Evolutionary conservation across 2,113 vertebrate genomes (phyloP).

Genomic region (Chaetodon trifascialis): DNA sequence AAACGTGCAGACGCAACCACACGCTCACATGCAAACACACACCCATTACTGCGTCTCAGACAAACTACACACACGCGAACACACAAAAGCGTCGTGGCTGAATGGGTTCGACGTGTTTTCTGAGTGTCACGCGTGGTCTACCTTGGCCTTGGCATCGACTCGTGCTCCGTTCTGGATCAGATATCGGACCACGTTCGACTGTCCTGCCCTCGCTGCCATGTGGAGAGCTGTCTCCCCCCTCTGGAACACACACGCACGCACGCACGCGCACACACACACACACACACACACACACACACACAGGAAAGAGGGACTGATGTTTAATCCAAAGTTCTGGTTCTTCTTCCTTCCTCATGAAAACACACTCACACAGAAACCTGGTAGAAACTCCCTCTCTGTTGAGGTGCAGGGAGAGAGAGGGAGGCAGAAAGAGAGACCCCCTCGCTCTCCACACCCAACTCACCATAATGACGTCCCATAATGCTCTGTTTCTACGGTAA

Average conservation of each 20-base stretch:
- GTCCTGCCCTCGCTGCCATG: conserved; percentile 97
- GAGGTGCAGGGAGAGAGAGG: neutral
- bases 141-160: conserved; percentile 97
- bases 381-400: conserved; percentile 8
- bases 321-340: conserved; percentile 22
- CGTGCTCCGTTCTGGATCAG: conserved; percentile 94
- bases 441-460: conserved; percentile 54
- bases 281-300: conserved; percentile 18
- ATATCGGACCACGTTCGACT: conserved; percentile 93
- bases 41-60: neutral
- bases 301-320: neutral
- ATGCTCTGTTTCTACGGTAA: conserved; percentile 74
- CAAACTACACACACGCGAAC: neutral
- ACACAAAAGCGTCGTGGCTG: neutral
- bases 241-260: conserved; percentile 78
- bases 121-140: conserved; percentile 64
- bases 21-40: neutral
- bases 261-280: conserved; percentile 39
- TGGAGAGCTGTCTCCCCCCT: conserved; percentile 97
- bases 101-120: neutral
- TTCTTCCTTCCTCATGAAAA: conserved; percentile 9
- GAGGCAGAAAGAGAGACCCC: conserved; percentile 33
- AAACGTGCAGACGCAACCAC: neutral
- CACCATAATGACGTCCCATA: conserved; percentile 71
- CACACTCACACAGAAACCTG: neutral